phyloP scores from a whole-genome alignment of 2,113 vertebrate genomes.

The Centropus bengalensis region DNA sequence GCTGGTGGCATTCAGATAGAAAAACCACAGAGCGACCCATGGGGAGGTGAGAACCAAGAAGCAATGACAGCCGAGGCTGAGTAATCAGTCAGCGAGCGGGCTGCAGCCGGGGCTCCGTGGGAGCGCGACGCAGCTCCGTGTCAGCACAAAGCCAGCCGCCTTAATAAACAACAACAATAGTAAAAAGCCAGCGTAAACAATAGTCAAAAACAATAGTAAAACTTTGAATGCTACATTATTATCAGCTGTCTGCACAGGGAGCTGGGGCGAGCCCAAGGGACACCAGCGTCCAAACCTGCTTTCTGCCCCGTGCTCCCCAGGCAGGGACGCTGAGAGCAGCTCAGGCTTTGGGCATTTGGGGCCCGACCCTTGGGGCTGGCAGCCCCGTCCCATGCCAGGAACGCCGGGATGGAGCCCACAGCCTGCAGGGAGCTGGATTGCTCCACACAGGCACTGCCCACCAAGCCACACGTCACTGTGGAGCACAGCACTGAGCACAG shows the following conservation, averaged over 20 bases:
- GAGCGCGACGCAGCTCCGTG: background rate
- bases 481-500: background rate
- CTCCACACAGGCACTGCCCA: background rate
- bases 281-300: accelerated
- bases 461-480: accelerated
- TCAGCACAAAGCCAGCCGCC: background rate
- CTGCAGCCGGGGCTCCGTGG: background rate
- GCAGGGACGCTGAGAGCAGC: background rate
- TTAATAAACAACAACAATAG: background rate
- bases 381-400: background rate
- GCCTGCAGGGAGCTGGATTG: accelerated
- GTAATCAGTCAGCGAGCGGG: background rate
- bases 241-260: background rate
- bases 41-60: conserved; percentile 23
- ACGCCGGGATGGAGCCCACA: background rate
- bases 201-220: background rate
- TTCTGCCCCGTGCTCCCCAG: background rate
- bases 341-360: background rate
- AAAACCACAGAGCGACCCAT: background rate
- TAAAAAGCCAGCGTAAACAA: background rate
- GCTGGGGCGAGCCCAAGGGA: accelerated
- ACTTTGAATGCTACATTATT: background rate
- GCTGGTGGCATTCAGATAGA: background rate
- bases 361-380: accelerated
- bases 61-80: background rate